Evolutionary conservation across 2,888 invertebrate genomes (phyloP), one percentile per base, ranked within the genome.

Genomic region (Agrochola circellaris): DNA sequence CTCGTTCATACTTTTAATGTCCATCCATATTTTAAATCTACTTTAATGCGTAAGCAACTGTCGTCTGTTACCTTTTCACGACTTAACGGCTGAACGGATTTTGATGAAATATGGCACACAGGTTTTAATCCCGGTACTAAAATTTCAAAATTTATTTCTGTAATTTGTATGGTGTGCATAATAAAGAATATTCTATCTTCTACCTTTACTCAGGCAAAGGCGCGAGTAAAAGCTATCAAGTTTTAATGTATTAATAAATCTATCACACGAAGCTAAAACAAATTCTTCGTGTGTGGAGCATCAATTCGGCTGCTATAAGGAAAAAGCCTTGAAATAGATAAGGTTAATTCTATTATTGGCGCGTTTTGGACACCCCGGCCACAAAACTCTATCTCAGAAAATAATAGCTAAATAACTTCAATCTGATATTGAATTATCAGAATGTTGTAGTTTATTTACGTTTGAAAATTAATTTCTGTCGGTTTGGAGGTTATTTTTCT

Each of bases 271-370:
- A 15, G n/a, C 9, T n/a, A 58, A 34, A 9, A 60, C 38, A 17
- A 23, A 42, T 30, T 34, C 11, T 8, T 23, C 11, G 3, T 23
- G 23, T 54, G 17, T n/a, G 23, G 48, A 38, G 0, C 64, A 23
- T 38, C 20, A n/a, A 48, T 61, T 54, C 15, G 30, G 15, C 7
- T 51, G 0, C n/a, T 3, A 45, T 15, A 58, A 20, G 26, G 73
- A 7, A 38, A 81, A 78, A 73, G 56, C 74, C 61, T 81, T 74
- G 38, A 48, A 48, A 38, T 5, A 73, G 74, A 74, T 73, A 73
- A 20, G n/a, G n/a, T 45, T 61, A 48, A 23, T 1, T 45, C 1
- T 45, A 23, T 51, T 67, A 42, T 17, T 51, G 30, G 34, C 51
- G 15, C 58, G 15, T 60, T 30, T 61, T 42, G 34, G 45, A 42